A percentile compares a stretch with the other conserved stretches of the same genome.
Evolutionary conservation across 23 tunicate genomes (phyloP).

Genomic region (Botrylloides violaceus): DNA sequence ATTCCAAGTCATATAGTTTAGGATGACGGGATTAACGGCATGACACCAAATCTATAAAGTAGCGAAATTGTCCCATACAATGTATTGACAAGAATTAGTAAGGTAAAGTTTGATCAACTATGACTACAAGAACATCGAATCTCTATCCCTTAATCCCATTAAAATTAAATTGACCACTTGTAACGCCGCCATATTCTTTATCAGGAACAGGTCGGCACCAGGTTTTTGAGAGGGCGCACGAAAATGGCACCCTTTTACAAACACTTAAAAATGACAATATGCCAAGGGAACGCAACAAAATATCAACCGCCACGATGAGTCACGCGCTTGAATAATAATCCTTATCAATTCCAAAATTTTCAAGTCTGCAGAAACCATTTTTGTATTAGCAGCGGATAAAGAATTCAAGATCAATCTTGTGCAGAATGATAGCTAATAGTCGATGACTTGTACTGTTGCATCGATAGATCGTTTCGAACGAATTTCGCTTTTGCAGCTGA

Average conservation of each 20-base stretch:
- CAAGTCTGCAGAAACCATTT: background rate
- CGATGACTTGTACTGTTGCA: too few relatives aligned
- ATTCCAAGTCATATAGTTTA: background rate
- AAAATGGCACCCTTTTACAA: background rate
- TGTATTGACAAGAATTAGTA: too few relatives aligned
- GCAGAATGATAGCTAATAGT: background rate
- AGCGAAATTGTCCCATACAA: background rate
- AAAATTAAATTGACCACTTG: background rate
- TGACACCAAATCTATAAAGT: background rate
- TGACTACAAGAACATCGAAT: background rate
- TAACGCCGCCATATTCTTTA: background rate
- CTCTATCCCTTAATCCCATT: background rate
- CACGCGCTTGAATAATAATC: background rate
- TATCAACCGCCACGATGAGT: background rate
- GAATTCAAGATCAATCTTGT: background rate
- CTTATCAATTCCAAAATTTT: background rate
- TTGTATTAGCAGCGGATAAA: background rate
- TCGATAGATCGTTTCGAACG: background rate
- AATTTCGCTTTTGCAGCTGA: conserved; percentile 7
- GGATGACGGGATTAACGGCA: conserved; percentile 1
- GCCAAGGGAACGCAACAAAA: background rate
- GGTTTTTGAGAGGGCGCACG: background rate
- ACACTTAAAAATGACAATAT: background rate
- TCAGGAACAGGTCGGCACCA: background rate
- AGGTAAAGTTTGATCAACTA: too few relatives aligned